Percentiles rank a stretch among this genome's conserved stretches.
Evolutionary conservation across 1,140 invertebrate genomes (phyloP).

Genomic region (Teleopsis dalmanni): DNA sequence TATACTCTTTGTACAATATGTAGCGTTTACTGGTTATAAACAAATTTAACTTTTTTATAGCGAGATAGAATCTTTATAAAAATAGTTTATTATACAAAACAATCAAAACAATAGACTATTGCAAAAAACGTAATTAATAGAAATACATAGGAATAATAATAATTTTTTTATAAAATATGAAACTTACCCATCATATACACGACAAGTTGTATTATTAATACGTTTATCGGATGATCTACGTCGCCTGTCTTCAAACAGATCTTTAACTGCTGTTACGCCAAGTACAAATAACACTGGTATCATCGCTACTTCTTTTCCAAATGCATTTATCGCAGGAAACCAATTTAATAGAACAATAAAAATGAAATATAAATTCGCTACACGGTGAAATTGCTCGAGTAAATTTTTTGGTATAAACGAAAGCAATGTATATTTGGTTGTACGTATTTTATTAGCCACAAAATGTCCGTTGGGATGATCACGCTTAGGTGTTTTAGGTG

Average conservation of each 20-base stretch:
- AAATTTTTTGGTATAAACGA: slow-evolving; percentile 95
- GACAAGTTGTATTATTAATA: slow-evolving; percentile 87
- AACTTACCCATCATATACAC: slow-evolving; percentile 82
- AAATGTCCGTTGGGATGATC: slow-evolving; percentile 77
- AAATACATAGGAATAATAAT: too few species aligned
- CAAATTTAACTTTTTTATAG: too few species aligned
- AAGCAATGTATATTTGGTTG: slow-evolving; percentile 91
- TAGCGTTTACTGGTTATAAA: too few species aligned
- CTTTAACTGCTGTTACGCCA: slow-evolving; percentile 93
- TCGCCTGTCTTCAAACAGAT: slow-evolving; percentile 90
- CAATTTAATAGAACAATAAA: slow-evolving; percentile 94
- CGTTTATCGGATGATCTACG: slow-evolving; percentile 83
- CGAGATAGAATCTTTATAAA: too few species aligned
- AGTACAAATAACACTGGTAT: slow-evolving; percentile 91
- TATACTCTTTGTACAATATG: too few species aligned
- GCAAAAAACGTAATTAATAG: too few species aligned
- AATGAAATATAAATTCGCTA: slow-evolving; percentile 97
- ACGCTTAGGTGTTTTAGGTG: slow-evolving; percentile 64
- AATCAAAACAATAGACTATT: too few species aligned
- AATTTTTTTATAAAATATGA: too few species aligned
- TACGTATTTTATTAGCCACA: slow-evolving; percentile 78
- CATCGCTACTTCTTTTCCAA: slow-evolving; percentile 94
- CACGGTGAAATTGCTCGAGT: slow-evolving; percentile 94
- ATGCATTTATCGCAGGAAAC: slow-evolving; percentile 88
- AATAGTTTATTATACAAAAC: too few species aligned